Evolutionary conservation across 1,140 invertebrate species (phyloP).

Genomic region (Tribolium madens): DNA sequence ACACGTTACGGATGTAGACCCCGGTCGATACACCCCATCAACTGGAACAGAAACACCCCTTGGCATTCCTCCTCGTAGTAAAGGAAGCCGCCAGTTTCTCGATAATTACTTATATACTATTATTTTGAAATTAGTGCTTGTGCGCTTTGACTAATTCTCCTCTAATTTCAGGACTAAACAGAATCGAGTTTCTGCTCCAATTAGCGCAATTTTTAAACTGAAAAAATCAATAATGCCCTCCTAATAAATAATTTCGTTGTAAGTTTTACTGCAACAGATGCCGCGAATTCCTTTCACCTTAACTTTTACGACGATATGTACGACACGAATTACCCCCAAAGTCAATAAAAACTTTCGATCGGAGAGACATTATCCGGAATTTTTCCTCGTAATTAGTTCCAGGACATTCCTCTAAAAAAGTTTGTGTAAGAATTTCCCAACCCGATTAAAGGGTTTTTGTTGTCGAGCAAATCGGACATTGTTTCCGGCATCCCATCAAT

Average conservation of each 20-base stretch:
- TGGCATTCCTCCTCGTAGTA: not conserved
- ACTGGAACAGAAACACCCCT: conserved; percentile 27
- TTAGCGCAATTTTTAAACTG: not conserved
- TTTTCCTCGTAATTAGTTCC: conserved; percentile 27
- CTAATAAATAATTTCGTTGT: conserved; percentile 23
- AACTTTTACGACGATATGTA: conserved; percentile 31
- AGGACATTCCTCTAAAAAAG: not conserved
- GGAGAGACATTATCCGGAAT: conserved; percentile 9
- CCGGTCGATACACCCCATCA: conserved; percentile 30
- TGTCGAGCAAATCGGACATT: not conserved
- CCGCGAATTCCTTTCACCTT: conserved; percentile 26
- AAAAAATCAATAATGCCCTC: not conserved
- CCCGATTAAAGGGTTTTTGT: not conserved
- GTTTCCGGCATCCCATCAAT: conserved; percentile 9
- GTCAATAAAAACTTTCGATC: conserved; percentile 35
- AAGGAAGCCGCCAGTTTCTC: conserved; percentile 17
- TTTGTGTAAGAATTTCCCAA: too few relatives aligned
- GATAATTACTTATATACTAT: conserved; percentile 43
- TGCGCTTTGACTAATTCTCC: conserved; percentile 33
- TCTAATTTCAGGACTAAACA: conserved; percentile 2
- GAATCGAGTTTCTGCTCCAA: not conserved
- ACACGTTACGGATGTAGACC: conserved; percentile 34
- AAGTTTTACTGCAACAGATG: conserved; percentile 31
- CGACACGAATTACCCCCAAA: conserved; percentile 9
- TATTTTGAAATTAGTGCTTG: conserved; percentile 36